These are phyloP conservation scores for Thaleichthys pacificus DNA, from an alignment of 2,797 vertebrate species.

Conservation along the genomic window DNA sequence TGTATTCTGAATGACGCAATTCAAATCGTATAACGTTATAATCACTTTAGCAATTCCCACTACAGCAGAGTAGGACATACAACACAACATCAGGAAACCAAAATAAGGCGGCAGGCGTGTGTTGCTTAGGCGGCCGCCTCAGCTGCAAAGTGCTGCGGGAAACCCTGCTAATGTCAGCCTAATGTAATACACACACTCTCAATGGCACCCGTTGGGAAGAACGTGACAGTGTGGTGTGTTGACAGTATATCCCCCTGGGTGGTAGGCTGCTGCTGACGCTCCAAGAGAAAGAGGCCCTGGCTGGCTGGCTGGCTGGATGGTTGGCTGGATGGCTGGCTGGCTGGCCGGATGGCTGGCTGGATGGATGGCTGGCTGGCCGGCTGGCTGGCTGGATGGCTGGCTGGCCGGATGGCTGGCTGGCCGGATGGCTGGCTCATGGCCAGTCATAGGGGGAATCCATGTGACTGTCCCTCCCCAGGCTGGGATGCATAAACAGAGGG, in stretches of 20 bases:
- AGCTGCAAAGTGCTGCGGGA: no score
- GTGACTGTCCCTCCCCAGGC: slow-evolving; percentile 18
- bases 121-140: no score
- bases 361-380: background rate
- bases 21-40: slow-evolving; percentile 36
- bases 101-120: slow-evolving; percentile 4
- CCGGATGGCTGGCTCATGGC: slow-evolving; percentile 5
- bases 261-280: no score
- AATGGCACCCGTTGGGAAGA: background rate
- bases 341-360: no score
- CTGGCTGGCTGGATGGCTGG: background rate
- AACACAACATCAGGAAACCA: slow-evolving; percentile 3
- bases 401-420: background rate
- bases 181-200: background rate
- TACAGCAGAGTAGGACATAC: slow-evolving; percentile 11
- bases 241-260: slow-evolving; percentile 1
- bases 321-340: background rate
- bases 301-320: no score
- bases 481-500: background rate
- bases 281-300: no score
- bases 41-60: slow-evolving; percentile 31
- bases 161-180: background rate
- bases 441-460: slow-evolving; percentile 7
- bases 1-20: slow-evolving; percentile 34
- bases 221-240: slow-evolving; percentile 16